A percentile compares a stretch with the other conserved stretches of the same genome.
Evolutionary conservation across 2,888 invertebrate genomes (phyloP).

Genomic region (Epistrophe grossulariae): DNA sequence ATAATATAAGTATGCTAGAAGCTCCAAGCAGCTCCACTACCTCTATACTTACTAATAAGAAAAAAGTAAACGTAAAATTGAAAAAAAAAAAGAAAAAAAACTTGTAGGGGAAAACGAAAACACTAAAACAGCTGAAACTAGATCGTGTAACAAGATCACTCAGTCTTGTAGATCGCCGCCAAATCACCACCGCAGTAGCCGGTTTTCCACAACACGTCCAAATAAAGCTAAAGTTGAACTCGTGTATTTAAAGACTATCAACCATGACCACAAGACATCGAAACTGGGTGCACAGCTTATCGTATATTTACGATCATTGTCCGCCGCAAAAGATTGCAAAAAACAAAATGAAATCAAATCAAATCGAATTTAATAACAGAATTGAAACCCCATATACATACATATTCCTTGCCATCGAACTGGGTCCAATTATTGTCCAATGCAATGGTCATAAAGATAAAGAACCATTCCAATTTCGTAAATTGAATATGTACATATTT

Average conservation of each 20-base stretch:
- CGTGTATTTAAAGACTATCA: slow-evolving; percentile 60
- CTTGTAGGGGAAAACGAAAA: slow-evolving; percentile 21
- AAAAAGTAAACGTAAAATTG: slow-evolving; percentile 14
- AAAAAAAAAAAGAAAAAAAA: slow-evolving; percentile 33
- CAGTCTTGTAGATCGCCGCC: slow-evolving; percentile 33
- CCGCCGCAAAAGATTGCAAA: slow-evolving; percentile 52
- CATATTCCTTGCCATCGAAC: slow-evolving; percentile 2
- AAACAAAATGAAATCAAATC: slow-evolving; percentile 25
- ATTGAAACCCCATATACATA: slow-evolving; percentile 23
- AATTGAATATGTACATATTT: slow-evolving; percentile 30
- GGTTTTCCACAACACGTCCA: slow-evolving; percentile 59
- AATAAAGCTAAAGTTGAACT: slow-evolving; percentile 48
- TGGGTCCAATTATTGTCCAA: slow-evolving; percentile 52
- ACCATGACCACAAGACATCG: slow-evolving; percentile 69
- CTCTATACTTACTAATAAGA: not conserved
- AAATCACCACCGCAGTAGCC: slow-evolving; percentile 29
- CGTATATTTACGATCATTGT: slow-evolving; percentile 57
- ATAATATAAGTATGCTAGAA: not conserved
- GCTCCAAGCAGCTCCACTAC: not conserved
- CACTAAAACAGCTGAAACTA: slow-evolving; percentile 59
- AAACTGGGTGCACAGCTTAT: slow-evolving; percentile 35
- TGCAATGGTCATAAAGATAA: slow-evolving; percentile 32
- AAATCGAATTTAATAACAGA: slow-evolving; percentile 45
- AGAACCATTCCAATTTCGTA: slow-evolving; percentile 29
- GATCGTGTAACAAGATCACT: slow-evolving; percentile 72